A percentile compares a stretch with the other conserved stretches of the same genome.
phyloP scores from a whole-genome alignment of 1,140 invertebrate species.

The Asobara japonica region DNA sequence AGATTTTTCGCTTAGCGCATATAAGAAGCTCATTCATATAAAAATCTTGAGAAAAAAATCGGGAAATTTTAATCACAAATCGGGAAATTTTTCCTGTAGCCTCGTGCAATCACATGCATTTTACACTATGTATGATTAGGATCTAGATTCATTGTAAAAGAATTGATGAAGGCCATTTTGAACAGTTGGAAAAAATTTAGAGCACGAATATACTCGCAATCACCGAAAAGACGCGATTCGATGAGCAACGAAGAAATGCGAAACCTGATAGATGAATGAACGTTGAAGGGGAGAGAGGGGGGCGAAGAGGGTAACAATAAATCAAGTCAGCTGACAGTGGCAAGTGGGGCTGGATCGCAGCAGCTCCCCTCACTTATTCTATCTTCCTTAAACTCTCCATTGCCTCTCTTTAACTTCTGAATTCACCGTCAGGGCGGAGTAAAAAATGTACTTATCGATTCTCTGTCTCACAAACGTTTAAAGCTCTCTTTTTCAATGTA shows the following conservation, averaged over 20 bases:
- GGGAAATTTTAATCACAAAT: no score
- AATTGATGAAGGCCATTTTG: no score
- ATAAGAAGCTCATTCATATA: no score
- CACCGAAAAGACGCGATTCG: not conserved
- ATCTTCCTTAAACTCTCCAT: conserved; percentile 32
- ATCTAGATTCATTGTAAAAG: no score
- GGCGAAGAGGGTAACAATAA: conserved; percentile 50
- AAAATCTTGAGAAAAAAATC: no score
- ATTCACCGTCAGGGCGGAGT: not conserved
- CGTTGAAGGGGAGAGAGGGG: conserved; percentile 14
- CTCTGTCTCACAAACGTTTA: not conserved
- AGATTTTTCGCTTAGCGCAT: no score
- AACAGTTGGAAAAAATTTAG: no score
- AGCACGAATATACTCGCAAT: no score
- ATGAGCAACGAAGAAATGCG: conserved; percentile 7
- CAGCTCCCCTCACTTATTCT: conserved; percentile 25
- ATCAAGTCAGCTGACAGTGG: conserved; percentile 54
- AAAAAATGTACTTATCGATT: not conserved
- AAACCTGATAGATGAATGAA: not conserved
- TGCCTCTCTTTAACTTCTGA: conserved; percentile 3
- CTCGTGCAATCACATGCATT: no score
- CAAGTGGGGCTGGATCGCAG: conserved; percentile 44
- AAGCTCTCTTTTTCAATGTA: not conserved
- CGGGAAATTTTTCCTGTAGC: no score
- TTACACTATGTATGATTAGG: no score